A percentile compares a stretch with the other conserved stretches of the same genome.
Evolutionary conservation across 2,113 vertebrate species (phyloP).

Genomic region (Clarias magur): DNA sequence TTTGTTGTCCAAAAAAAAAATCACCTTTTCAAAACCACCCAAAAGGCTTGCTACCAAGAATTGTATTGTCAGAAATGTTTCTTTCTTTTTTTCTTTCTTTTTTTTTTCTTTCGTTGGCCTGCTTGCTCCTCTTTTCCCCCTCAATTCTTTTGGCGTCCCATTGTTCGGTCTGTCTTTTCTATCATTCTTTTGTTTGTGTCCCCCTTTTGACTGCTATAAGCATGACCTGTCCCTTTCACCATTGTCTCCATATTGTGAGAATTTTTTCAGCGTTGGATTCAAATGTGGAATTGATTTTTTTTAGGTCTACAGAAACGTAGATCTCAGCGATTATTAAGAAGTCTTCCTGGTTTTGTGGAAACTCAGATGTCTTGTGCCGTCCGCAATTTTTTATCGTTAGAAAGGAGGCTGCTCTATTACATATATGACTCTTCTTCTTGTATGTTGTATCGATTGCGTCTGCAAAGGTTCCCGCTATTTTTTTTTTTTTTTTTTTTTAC

Average conservation of each 20-base stretch:
- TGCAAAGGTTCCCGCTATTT: too few species aligned
- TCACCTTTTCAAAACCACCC: slow-evolving; percentile 17
- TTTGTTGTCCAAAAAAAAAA: slow-evolving; percentile 2
- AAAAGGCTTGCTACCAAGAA: slow-evolving; percentile 2
- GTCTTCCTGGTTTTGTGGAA: slow-evolving; percentile 52
- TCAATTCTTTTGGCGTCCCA: slow-evolving; percentile 28
- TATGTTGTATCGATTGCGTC: slow-evolving; percentile 41
- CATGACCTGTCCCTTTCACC: slow-evolving; percentile 49
- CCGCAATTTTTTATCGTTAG: slow-evolving; percentile 68
- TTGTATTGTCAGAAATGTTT: not conserved
- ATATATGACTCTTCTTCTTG: slow-evolving; percentile 37
- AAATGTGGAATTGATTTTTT: not conserved
- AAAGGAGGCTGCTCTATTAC: slow-evolving; percentile 58
- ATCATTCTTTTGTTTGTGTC: slow-evolving; percentile 46
- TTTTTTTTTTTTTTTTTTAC: slow-evolving; percentile 13
- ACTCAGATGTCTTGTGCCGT: slow-evolving; percentile 56
- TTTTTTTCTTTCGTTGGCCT: slow-evolving; percentile 3
- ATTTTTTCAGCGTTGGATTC: slow-evolving; percentile 55
- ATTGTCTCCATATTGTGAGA: slow-evolving; percentile 49
- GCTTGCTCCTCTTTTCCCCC: slow-evolving; percentile 42
- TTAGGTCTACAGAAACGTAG: slow-evolving; percentile 10
- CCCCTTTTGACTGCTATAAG: slow-evolving; percentile 55
- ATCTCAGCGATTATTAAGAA: slow-evolving; percentile 57
- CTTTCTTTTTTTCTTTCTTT: not conserved
- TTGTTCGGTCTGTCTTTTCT: slow-evolving; percentile 43